Percentiles rank a stretch among this genome's conserved stretches.
Evolutionary conservation across 1,140 invertebrate genomes (phyloP).

Genomic region (Drosophila kikkawai): DNA sequence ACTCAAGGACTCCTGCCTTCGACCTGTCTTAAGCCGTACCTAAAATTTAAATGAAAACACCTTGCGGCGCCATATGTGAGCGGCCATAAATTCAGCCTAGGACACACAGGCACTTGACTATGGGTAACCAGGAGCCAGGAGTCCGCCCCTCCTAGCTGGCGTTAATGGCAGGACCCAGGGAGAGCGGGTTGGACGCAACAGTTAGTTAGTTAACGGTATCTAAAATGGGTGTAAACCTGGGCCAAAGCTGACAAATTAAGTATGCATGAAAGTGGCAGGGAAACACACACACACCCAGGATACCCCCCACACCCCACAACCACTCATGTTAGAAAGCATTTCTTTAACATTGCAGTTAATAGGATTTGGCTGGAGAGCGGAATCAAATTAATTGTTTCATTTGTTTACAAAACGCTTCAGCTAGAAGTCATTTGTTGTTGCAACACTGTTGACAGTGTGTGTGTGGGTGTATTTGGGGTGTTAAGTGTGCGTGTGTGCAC

Average conservation of each 20-base stretch:
- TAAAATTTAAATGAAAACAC: slow-evolving; percentile 75
- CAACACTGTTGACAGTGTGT: slow-evolving; percentile 29
- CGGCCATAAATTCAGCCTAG: slow-evolving; percentile 61
- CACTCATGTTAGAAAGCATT: slow-evolving; percentile 15
- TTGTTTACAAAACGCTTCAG: slow-evolving; percentile 63
- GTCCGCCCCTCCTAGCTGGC: neutral
- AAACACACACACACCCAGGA: slow-evolving; percentile 11
- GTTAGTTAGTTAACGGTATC: slow-evolving; percentile 69
- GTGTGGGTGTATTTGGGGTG: neutral
- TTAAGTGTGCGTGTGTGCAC: neutral
- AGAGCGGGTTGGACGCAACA: slow-evolving; percentile 53
- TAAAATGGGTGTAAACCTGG: slow-evolving; percentile 64
- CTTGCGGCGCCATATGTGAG: slow-evolving; percentile 62
- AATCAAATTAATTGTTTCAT: slow-evolving; percentile 81
- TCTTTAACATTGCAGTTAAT: slow-evolving; percentile 66
- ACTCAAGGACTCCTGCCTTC: slow-evolving; percentile 44
- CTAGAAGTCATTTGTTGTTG: slow-evolving; percentile 40
- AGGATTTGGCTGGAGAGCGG: slow-evolving; percentile 69
- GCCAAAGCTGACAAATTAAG: slow-evolving; percentile 77
- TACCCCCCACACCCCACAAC: neutral
- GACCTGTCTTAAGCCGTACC: slow-evolving; percentile 56
- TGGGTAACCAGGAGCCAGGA: neutral
- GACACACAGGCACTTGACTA: slow-evolving; percentile 21
- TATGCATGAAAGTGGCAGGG: slow-evolving; percentile 71
- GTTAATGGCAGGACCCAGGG: slow-evolving; percentile 9